Conservation (phyloP, 1,140 invertebrate genomes). For the Brachionus manjavacas region DNA sequence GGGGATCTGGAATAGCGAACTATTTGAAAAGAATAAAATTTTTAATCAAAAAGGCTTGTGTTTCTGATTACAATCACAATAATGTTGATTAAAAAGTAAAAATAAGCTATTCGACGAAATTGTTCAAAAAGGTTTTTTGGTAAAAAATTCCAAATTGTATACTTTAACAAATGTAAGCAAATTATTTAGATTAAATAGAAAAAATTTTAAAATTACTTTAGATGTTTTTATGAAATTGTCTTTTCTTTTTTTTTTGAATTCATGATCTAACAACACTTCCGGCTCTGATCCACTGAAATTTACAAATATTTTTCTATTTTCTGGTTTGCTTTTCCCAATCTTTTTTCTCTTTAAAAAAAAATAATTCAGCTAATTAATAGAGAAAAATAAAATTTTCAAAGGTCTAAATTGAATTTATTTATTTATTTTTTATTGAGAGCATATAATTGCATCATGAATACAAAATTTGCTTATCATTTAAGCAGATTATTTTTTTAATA, state of each 20-base stretch:
- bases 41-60: neutral
- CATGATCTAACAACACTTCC: neutral
- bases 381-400: too few relatives aligned
- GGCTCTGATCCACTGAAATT: neutral
- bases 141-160: constrained; percentile 72
- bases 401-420: too few relatives aligned
- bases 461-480: too few relatives aligned
- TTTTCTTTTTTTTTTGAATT: constrained; percentile 7
- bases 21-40: neutral
- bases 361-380: neutral
- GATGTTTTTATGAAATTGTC: constrained; percentile 31
- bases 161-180: constrained; percentile 71
- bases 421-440: too few relatives aligned
- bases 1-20: constrained; percentile 37
- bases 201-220: neutral
- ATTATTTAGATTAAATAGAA: neutral
- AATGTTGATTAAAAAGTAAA: constrained; percentile 73
- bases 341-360: neutral
- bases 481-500: too few relatives aligned
- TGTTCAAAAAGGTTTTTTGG: constrained; percentile 79
- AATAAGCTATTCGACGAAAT: constrained; percentile 75
- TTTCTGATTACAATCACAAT: constrained; percentile 64
- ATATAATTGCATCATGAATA: too few relatives aligned
- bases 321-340: neutral
- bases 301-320: neutral